A percentile compares a stretch with the other conserved stretches of the same genome.
These are phyloP conservation scores for Timema podura DNA, from an alignment of 2,888 invertebrate genomes.

Conservation along the genomic window DNA sequence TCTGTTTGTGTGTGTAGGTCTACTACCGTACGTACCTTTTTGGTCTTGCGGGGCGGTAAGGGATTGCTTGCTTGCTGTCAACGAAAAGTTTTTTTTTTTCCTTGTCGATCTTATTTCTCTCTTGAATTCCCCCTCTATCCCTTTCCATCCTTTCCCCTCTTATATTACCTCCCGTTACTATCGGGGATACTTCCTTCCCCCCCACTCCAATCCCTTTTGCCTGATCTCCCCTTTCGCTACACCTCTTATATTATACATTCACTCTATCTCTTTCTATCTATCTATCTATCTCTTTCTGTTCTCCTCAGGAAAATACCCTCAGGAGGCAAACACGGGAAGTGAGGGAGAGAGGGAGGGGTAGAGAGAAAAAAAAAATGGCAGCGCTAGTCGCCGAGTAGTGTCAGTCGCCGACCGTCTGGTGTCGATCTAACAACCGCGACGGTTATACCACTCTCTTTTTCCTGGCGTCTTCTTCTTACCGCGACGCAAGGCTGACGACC, in stretches of 20 bases:
- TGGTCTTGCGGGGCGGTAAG: background rate
- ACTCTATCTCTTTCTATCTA: no score
- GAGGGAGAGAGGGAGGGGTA: background rate
- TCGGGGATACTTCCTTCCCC: no score
- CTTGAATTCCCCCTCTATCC: slow-evolving; percentile 31
- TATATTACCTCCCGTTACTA: slow-evolving; percentile 42
- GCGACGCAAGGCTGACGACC: no score
- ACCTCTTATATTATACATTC: no score
- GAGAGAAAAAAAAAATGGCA: slow-evolving; percentile 44
- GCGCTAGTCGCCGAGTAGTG: slow-evolving; percentile 47
- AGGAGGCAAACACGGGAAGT: slow-evolving; percentile 27
- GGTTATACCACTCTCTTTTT: no score
- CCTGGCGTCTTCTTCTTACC: no score
- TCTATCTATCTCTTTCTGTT: no score
- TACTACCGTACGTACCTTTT: slow-evolving; percentile 5
- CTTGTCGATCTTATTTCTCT: slow-evolving; percentile 30
- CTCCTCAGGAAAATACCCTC: slow-evolving; percentile 42
- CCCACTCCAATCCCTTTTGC: no score
- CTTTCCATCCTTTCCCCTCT: slow-evolving; percentile 53
- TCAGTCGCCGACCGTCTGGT: slow-evolving; percentile 18
- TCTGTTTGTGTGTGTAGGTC: background rate
- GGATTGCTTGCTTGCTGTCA: slow-evolving; percentile 29
- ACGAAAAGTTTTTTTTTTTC: slow-evolving; percentile 29
- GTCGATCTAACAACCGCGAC: no score
- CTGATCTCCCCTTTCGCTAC: no score